Evolutionary conservation across 2,797 vertebrate genomes (phyloP), one percentile per base, ranked within the genome.

Genomic region (Micromesistius poutassou): DNA sequence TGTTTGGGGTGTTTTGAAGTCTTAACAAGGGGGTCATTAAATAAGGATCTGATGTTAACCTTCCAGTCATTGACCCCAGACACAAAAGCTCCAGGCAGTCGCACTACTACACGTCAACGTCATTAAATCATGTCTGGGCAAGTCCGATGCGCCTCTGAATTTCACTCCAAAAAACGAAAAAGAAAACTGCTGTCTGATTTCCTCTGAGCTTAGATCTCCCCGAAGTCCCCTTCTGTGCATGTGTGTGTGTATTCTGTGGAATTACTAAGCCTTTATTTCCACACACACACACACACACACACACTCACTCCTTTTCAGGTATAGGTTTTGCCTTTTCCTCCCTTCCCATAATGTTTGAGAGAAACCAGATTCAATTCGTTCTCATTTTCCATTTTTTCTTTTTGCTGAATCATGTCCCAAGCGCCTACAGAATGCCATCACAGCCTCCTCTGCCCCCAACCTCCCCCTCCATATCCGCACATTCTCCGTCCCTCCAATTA

Each of bases 81-180:
- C 55, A 62, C 55, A 8, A 62, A 62, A n/a, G 22, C 55, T 62
- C n/a, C 55, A 25, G 55, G 55, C 22, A 5, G 55, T 5, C 16
- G 55, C 55, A 25, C 3, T 9, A 62, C 25, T n/a, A 62, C 55
- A 62, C 55, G 55, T 8, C 55, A 80, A 88, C 86, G 87, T 87
- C 81, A 83, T 90, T 87, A 86, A 76, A 88, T 90, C 91, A 85
- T 84, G 91, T 87, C 42, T 25, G 74, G 88, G 85, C 91, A 84
- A 3, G 85, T 86, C n/a, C 75, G 62, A 70, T 77, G 38, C 30
- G 40, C 70, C 30, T 16, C 71, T 16, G 68, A 30, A 71, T 30
- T 5, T 12, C 40, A 33, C 71, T 31, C 16, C 66, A 84, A 86
- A 88, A 80, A 77, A 86, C 86, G 4, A 73, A 84, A 87, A 90